phyloP scores from a whole-genome alignment of 2,888 invertebrate species.

The Eilema depressum region DNA sequence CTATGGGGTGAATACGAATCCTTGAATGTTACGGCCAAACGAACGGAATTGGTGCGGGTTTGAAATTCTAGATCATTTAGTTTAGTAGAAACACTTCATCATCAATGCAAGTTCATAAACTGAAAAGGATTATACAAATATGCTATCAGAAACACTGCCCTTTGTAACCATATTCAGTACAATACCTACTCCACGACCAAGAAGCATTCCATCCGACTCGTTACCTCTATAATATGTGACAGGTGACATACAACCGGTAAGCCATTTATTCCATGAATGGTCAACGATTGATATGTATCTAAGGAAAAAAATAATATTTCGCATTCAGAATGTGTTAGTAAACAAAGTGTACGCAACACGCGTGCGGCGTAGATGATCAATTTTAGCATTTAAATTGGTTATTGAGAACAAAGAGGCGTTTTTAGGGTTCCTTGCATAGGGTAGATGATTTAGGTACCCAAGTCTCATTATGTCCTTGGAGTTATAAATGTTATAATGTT shows the following conservation, averaged over 20 bases:
- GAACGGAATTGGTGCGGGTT: too few species aligned
- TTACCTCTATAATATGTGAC: slow-evolving; percentile 56
- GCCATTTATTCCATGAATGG: slow-evolving; percentile 69
- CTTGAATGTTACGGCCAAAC: too few species aligned
- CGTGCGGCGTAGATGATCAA: slow-evolving; percentile 61
- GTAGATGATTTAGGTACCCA: not conserved
- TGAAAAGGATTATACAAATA: slow-evolving; percentile 27
- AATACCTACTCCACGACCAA: slow-evolving; percentile 26
- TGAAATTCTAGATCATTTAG: too few species aligned
- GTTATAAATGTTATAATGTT: too few species aligned
- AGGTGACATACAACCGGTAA: slow-evolving; percentile 76
- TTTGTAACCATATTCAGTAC: slow-evolving; percentile 44
- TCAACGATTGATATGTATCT: slow-evolving; percentile 69
- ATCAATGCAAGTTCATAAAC: slow-evolving; percentile 29
- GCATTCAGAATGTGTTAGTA: slow-evolving; percentile 67
- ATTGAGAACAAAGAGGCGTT: slow-evolving; percentile 53
- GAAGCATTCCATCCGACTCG: slow-evolving; percentile 63
- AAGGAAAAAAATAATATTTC: slow-evolving; percentile 62
- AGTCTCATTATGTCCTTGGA: too few species aligned
- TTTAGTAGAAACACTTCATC: not conserved
- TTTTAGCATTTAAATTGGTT: slow-evolving; percentile 65
- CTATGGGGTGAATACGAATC: too few species aligned
- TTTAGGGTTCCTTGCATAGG: slow-evolving; percentile 15
- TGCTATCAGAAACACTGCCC: slow-evolving; percentile 29
- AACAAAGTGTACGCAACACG: slow-evolving; percentile 52